These are phyloP conservation scores for Hoplodrina blanda DNA, from an alignment of 2,888 invertebrate species.

Conservation along the genomic window DNA sequence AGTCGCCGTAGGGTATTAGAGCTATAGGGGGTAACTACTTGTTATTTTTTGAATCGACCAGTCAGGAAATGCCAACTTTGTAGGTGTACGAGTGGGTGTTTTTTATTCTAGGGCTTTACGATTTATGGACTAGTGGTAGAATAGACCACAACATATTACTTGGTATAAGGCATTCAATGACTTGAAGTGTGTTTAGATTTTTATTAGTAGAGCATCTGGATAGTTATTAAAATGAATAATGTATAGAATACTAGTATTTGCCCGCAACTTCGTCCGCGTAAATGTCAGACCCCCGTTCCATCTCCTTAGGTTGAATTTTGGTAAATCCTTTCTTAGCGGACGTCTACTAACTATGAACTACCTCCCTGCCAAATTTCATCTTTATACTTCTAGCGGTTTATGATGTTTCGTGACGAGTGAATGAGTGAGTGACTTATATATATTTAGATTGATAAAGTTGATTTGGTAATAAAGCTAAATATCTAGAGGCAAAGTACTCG, in stretches of 20 bases:
- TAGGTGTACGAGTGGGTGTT: not conserved
- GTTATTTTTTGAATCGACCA: not conserved
- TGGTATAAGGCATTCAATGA: not conserved
- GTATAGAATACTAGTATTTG: too few relatives aligned
- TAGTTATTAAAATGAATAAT: too few relatives aligned
- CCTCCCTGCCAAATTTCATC: too few relatives aligned
- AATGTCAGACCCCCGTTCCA: too few relatives aligned
- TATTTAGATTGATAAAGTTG: too few relatives aligned
- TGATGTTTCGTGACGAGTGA: too few relatives aligned
- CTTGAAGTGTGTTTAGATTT: not conserved
- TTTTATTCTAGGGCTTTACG: not conserved
- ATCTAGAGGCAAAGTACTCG: not conserved
- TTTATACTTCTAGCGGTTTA: too few relatives aligned
- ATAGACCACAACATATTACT: slow-evolving; percentile 4
- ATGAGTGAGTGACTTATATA: too few relatives aligned
- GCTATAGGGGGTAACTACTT: not conserved
- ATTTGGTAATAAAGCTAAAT: not conserved
- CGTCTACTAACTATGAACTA: too few relatives aligned
- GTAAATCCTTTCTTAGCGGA: too few relatives aligned
- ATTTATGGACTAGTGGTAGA: not conserved
- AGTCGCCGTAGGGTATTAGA: not conserved
- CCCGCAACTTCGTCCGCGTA: too few relatives aligned
- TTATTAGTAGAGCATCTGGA: not conserved
- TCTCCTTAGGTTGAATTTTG: too few relatives aligned
- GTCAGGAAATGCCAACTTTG: not conserved